These are phyloP conservation scores for Dilophus febrilis DNA, from an alignment of 2,888 invertebrate genomes.

Conservation along the genomic window DNA sequence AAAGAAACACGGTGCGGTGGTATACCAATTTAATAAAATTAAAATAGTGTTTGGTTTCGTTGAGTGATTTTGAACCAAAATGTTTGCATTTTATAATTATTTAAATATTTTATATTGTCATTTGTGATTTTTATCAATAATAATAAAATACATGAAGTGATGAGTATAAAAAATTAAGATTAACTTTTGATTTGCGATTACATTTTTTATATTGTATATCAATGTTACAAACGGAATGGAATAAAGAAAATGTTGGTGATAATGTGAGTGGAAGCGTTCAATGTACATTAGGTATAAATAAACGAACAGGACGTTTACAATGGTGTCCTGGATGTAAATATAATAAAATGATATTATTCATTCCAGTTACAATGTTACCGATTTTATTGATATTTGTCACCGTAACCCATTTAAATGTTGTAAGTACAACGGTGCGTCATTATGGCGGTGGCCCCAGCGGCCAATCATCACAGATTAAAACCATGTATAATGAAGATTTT, in stretches of 20 bases:
- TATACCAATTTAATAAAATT: too few relatives aligned
- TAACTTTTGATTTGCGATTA: background rate
- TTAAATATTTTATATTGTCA: too few relatives aligned
- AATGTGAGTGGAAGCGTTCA: constrained; percentile 5
- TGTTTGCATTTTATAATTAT: too few relatives aligned
- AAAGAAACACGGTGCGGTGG: too few relatives aligned
- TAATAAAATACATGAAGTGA: too few relatives aligned
- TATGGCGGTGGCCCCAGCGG: background rate
- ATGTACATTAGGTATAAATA: constrained; percentile 22
- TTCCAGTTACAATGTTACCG: constrained; percentile 28
- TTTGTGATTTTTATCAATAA: too few relatives aligned
- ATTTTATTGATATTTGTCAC: constrained; percentile 23
- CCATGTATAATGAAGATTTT: too few relatives aligned
- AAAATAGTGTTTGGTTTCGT: too few relatives aligned
- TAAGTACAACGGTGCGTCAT: background rate
- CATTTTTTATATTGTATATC: background rate
- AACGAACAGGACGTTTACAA: constrained; percentile 26
- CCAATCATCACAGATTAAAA: background rate
- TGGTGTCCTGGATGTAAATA: constrained; percentile 30
- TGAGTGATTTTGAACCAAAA: too few relatives aligned
- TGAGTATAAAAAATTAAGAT: too few relatives aligned
- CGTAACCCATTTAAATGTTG: constrained; percentile 10
- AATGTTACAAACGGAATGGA: background rate
- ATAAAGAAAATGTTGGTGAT: constrained; percentile 6
- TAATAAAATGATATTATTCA: constrained; percentile 25